phyloP scores from a whole-genome alignment of 2,888 invertebrate genomes.

The Blera fallax region DNA sequence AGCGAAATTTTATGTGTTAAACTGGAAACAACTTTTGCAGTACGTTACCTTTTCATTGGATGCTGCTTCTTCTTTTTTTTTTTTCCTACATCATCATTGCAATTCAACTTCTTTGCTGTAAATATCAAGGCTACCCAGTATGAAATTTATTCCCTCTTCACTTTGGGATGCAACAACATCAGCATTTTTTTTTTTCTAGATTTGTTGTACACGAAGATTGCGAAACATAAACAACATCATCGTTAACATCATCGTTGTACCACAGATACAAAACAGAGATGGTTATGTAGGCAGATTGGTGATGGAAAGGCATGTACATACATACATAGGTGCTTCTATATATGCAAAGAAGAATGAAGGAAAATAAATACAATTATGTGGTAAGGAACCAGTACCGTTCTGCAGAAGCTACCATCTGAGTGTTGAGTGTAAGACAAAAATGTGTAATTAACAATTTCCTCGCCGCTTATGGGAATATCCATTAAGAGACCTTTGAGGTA shows the following conservation, averaged over 20 bases:
- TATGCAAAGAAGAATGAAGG: not conserved
- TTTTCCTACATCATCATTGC: not conserved
- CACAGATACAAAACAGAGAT: conserved; percentile 36
- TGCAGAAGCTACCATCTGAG: conserved; percentile 27
- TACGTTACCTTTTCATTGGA: not conserved
- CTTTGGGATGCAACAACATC: conserved; percentile 28
- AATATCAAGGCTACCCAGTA: conserved; percentile 67
- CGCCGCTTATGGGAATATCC: conserved; percentile 5
- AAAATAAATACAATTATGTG: conserved; percentile 25
- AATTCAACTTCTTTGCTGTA: conserved; percentile 50
- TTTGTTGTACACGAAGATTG: conserved; percentile 54
- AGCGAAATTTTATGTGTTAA: conserved; percentile 33
- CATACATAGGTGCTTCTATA: not conserved
- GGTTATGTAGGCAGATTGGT: conserved; percentile 28
- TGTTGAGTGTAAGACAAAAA: conserved; percentile 29
- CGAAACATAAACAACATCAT: conserved; percentile 57
- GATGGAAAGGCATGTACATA: conserved; percentile 2
- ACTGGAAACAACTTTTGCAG: conserved; percentile 33
- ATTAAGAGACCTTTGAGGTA: conserved; percentile 26
- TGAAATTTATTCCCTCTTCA: conserved; percentile 50
- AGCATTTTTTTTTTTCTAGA: conserved; percentile 43
- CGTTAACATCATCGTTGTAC: conserved; percentile 7
- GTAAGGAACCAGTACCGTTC: conserved; percentile 32
- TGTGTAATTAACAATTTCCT: conserved; percentile 50
- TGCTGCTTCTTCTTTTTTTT: conserved; percentile 8